Conservation (phyloP, 2,888 invertebrate species). For the Xanthorhoe spadicearia region DNA sequence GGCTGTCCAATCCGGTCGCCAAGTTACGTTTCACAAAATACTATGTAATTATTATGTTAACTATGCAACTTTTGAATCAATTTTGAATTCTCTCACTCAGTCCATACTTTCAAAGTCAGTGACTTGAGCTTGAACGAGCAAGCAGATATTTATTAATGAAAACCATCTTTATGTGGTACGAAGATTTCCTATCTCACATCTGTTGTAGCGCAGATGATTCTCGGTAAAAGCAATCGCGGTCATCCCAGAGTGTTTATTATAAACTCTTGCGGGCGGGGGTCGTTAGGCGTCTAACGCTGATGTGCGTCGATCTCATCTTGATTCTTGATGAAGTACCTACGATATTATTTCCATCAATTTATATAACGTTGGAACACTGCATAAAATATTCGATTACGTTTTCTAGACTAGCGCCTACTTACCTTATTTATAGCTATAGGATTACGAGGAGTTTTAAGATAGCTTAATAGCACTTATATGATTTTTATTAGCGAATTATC, state of each 20-base stretch:
- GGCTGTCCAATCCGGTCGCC: slow-evolving; percentile 31
- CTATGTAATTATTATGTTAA: slow-evolving; percentile 1
- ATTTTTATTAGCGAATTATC: neutral
- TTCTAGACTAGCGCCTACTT: neutral
- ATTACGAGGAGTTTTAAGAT: neutral
- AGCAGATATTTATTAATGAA: slow-evolving; percentile 26
- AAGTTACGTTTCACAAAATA: slow-evolving; percentile 25
- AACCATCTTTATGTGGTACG: slow-evolving; percentile 36
- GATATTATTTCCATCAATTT: slow-evolving; percentile 1
- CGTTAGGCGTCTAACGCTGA: slow-evolving; percentile 57
- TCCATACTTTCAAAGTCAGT: slow-evolving; percentile 19
- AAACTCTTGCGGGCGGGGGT: slow-evolving; percentile 55
- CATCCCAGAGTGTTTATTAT: slow-evolving; percentile 50
- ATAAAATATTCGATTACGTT: neutral
- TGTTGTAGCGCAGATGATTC: slow-evolving; percentile 44
- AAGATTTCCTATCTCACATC: slow-evolving; percentile 46
- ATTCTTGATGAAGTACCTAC: slow-evolving; percentile 36
- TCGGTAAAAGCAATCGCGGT: slow-evolving; percentile 46
- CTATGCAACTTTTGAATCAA: neutral
- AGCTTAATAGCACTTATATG: neutral
- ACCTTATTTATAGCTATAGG: neutral
- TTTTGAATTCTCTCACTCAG: slow-evolving; percentile 4
- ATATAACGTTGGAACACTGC: slow-evolving; percentile 2
- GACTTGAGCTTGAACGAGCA: slow-evolving; percentile 20
- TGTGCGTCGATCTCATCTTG: slow-evolving; percentile 45